phyloP scores from a whole-genome alignment of 2,888 invertebrate species.

The Xestobium rufovillosum region DNA sequence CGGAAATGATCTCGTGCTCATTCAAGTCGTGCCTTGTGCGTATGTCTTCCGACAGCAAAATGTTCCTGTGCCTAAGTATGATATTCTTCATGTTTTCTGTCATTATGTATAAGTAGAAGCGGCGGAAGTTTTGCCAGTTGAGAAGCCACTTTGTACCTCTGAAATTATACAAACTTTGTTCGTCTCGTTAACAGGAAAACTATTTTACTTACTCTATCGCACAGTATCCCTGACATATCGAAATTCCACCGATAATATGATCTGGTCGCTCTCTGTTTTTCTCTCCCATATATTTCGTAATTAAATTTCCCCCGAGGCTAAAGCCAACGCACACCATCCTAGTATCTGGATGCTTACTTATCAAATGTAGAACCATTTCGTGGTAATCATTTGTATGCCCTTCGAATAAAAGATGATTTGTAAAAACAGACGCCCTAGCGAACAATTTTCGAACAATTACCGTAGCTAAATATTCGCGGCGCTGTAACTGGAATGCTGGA shows the following conservation, averaged over 20 bases:
- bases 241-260: slow-evolving; percentile 80
- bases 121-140: slow-evolving; percentile 83
- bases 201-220: slow-evolving; percentile 69
- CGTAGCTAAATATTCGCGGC: slow-evolving; percentile 85
- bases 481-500: slow-evolving; percentile 79
- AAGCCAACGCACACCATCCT: slow-evolving; percentile 82
- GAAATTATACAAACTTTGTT: slow-evolving; percentile 36
- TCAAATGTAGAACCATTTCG: slow-evolving; percentile 70
- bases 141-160: slow-evolving; percentile 75
- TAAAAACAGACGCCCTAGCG: no score
- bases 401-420: slow-evolving; percentile 38
- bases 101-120: slow-evolving; percentile 87
- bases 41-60: slow-evolving; percentile 66
- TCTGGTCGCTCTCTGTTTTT: slow-evolving; percentile 51
- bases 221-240: slow-evolving; percentile 92
- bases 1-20: slow-evolving; percentile 75
- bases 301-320: slow-evolving; percentile 87
- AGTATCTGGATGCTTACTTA: slow-evolving; percentile 66
- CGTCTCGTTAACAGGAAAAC: slow-evolving; percentile 9
- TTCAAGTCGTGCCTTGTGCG: slow-evolving; percentile 61
- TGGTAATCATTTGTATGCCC: slow-evolving; percentile 86
- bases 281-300: slow-evolving; percentile 90
- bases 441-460: no score
- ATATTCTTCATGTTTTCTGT: slow-evolving; percentile 86
- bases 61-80: slow-evolving; percentile 73